A percentile compares a stretch with the other conserved stretches of the same genome.
phyloP scores from a whole-genome alignment of 1,140 invertebrate species.

The Ectropis grisescens region DNA sequence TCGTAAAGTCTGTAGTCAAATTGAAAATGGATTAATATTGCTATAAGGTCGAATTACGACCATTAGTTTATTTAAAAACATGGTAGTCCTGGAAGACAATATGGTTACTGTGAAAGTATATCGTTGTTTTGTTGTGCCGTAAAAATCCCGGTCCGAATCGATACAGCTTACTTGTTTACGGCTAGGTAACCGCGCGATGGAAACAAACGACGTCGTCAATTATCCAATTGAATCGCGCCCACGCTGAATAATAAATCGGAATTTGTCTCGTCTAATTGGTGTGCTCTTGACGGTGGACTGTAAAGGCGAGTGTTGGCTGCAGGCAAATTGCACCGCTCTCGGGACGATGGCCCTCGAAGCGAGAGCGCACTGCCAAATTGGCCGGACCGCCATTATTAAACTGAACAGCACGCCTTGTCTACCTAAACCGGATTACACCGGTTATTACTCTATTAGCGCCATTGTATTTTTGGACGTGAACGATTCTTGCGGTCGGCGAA shows the following conservation, averaged over 20 bases:
- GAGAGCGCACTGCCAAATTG: slow-evolving; percentile 31
- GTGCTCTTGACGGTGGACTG: slow-evolving; percentile 23
- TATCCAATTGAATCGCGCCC: slow-evolving; percentile 21
- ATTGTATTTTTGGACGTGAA: too few species aligned
- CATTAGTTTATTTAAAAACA: too few species aligned
- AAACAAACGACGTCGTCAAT: slow-evolving; percentile 16
- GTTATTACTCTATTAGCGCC: too few species aligned
- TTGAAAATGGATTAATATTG: too few species aligned
- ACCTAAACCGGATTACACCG: background rate
- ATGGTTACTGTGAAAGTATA: too few species aligned
- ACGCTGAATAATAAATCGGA: slow-evolving; percentile 27
- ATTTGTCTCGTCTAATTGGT: slow-evolving; percentile 41
- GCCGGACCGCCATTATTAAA: slow-evolving; percentile 34
- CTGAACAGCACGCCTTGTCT: slow-evolving; percentile 31
- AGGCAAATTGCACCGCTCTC: slow-evolving; percentile 33
- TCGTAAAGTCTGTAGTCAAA: too few species aligned
- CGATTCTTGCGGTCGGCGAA: too few species aligned
- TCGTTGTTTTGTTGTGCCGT: too few species aligned
- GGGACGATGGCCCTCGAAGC: slow-evolving; percentile 18
- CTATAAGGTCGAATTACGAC: too few species aligned
- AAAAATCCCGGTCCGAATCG: too few species aligned
- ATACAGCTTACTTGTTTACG: background rate
- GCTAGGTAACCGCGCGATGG: slow-evolving; percentile 6
- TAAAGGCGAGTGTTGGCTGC: slow-evolving; percentile 16
- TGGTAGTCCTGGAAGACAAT: too few species aligned